These are phyloP conservation scores for Sycobia sp. DNA, from an alignment of 1,140 invertebrate genomes.

Conservation along the genomic window DNA sequence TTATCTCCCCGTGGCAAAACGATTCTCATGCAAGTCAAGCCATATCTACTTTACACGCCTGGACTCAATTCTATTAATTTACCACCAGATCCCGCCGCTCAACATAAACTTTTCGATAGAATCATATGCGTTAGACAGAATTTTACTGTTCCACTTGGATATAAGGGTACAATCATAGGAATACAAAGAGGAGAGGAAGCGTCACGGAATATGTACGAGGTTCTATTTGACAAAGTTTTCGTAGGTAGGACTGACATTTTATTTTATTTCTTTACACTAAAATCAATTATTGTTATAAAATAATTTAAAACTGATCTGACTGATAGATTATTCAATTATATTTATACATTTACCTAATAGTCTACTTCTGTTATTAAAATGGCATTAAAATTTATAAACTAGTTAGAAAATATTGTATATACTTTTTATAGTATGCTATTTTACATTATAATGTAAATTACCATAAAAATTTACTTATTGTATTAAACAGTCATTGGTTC, in stretches of 20 bases:
- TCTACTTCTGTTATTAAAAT: neutral
- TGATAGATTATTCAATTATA: too few relatives aligned
- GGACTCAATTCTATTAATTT: constrained; percentile 48
- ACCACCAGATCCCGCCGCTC: constrained; percentile 70
- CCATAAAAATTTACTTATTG: neutral
- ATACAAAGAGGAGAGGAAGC: constrained; percentile 64
- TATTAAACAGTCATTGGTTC: too few relatives aligned
- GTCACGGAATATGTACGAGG: constrained; percentile 68
- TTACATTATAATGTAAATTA: neutral
- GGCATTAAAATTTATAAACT: neutral
- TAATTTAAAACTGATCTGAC: too few relatives aligned
- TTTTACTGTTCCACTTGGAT: constrained; percentile 79
- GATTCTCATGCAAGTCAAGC: constrained; percentile 78
- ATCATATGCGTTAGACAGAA: constrained; percentile 77
- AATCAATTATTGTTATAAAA: too few relatives aligned
- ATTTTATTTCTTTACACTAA: neutral
- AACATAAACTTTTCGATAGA: constrained; percentile 78
- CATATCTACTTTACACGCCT: constrained; percentile 69
- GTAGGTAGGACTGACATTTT: constrained; percentile 38
- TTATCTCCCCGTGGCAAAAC: constrained; percentile 56
- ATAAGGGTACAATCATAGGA: constrained; percentile 81
- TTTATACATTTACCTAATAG: too few relatives aligned
- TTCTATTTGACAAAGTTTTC: constrained; percentile 81
- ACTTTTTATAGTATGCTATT: neutral
- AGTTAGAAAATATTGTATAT: too few relatives aligned